A percentile compares a stretch with the other conserved stretches of the same genome.
These are phyloP conservation scores for Prolemur simus DNA, from an alignment of 2,113 vertebrate species.

Conservation along the genomic window DNA sequence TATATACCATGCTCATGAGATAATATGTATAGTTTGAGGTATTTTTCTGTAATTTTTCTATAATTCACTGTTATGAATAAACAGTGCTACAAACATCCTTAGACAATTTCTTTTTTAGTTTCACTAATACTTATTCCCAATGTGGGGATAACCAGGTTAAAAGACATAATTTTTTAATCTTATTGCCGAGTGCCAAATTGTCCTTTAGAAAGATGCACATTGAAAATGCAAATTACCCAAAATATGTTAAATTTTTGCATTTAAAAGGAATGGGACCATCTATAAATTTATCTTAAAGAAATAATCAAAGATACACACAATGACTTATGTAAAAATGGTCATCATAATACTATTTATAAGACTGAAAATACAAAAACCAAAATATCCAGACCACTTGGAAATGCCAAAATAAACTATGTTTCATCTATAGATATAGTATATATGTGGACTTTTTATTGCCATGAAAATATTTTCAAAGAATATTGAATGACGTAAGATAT, in stretches of 20 bases:
- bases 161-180: conserved; percentile 44
- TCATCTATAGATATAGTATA: not conserved
- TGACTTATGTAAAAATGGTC: not conserved
- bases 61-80: conserved; percentile 41
- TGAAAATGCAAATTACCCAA: conserved; percentile 40
- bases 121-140: not conserved
- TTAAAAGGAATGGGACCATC: not conserved
- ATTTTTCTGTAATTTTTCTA: conserved; percentile 5
- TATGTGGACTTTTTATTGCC: not conserved
- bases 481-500: conserved; percentile 5
- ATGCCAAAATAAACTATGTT: conserved; percentile 22
- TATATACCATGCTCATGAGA: not conserved
- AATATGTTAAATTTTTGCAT: conserved; percentile 10
- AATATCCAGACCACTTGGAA: not conserved
- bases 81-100: not conserved
- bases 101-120: not conserved
- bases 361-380: not conserved
- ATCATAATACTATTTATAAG: not conserved
- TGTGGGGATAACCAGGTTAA: not conserved
- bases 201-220: not conserved
- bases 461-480: conserved; percentile 26
- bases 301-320: conserved; percentile 18
- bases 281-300: conserved; percentile 51
- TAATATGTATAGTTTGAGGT: not conserved
- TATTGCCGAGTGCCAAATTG: not conserved